Evolutionary conservation across 64 coral and sea anemone genomes (phyloP).

Genomic region (Platygyra sinensis): DNA sequence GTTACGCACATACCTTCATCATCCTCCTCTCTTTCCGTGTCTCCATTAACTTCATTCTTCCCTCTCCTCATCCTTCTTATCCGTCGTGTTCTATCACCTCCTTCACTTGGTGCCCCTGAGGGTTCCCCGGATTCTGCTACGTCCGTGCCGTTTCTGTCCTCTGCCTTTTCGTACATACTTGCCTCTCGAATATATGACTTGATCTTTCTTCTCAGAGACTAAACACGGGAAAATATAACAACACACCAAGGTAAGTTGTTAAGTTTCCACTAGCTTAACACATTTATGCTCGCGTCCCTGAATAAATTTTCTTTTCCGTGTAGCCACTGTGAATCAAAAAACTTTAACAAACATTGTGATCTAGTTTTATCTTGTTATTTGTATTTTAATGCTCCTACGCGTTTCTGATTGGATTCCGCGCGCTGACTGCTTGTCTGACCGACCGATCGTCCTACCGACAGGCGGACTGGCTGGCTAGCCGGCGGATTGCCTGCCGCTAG

Average conservation of each 20-base stretch:
- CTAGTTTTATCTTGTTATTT: too few species aligned
- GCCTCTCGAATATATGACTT: conserved; percentile 32
- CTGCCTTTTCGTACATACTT: conserved; percentile 32
- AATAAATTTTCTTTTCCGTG: too few species aligned
- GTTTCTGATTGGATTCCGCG: too few species aligned
- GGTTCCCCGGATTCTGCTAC: not conserved
- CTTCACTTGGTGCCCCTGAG: not conserved
- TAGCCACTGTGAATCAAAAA: too few species aligned
- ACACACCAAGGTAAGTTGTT: not conserved
- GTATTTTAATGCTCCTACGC: too few species aligned
- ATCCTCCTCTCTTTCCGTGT: not conserved
- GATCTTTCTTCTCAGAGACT: conserved; percentile 59
- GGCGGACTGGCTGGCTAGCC: too few species aligned
- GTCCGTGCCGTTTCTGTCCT: conserved; percentile 35
- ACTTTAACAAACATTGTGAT: too few species aligned
- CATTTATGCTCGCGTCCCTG: too few species aligned
- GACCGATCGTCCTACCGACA: too few species aligned
- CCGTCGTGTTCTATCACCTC: not conserved
- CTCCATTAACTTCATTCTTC: conserved; percentile 30
- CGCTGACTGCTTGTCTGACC: too few species aligned
- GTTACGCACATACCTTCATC: conserved; percentile 23
- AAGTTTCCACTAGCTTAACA: not conserved
- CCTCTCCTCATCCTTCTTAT: conserved; percentile 1
- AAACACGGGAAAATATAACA: not conserved
- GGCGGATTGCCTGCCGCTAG: too few species aligned